Percentiles rank a stretch among this genome's conserved stretches.
Evolutionary conservation across 1,140 invertebrate species (phyloP).

Genomic region (Drosophila albomicans): DNA sequence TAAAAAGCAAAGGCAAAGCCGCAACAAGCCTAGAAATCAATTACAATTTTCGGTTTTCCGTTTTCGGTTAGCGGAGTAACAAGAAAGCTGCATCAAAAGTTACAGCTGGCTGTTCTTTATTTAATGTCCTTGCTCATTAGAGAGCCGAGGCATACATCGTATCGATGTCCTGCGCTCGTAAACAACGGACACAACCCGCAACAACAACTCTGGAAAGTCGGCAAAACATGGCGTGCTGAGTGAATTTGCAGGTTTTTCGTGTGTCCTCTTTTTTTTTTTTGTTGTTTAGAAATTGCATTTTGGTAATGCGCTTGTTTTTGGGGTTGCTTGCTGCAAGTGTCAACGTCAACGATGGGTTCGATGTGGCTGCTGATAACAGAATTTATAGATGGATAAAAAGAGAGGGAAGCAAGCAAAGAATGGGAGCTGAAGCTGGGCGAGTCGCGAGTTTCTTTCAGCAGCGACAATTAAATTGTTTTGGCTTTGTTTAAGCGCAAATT

Average conservation of each 20-base stretch:
- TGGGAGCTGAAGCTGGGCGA: not conserved
- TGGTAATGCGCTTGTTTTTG: slow-evolving; percentile 18
- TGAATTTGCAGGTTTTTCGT: slow-evolving; percentile 49
- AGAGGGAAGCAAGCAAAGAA: not conserved
- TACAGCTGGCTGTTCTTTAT: slow-evolving; percentile 39
- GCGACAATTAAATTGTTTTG: slow-evolving; percentile 83
- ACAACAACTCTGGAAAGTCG: slow-evolving; percentile 25
- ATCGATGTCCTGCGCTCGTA: slow-evolving; percentile 49
- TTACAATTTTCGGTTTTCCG: slow-evolving; percentile 53
- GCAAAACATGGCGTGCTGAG: slow-evolving; percentile 40
- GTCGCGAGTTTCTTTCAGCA: slow-evolving; percentile 31
- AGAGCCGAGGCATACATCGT: slow-evolving; percentile 40
- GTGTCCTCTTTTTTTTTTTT: not conserved
- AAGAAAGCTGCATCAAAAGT: slow-evolving; percentile 59
- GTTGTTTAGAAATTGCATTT: slow-evolving; percentile 14
- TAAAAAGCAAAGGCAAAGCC: slow-evolving; percentile 45
- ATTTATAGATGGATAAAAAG: not conserved
- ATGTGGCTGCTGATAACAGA: slow-evolving; percentile 35
- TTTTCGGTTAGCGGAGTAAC: slow-evolving; percentile 22
- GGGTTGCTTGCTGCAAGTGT: slow-evolving; percentile 21
- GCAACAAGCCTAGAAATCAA: slow-evolving; percentile 69
- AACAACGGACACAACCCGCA: slow-evolving; percentile 17
- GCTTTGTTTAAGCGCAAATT: slow-evolving; percentile 81
- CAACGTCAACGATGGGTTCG: slow-evolving; percentile 23
- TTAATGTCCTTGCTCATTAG: slow-evolving; percentile 80